phyloP scores from a whole-genome alignment of 64 coral and sea anemone species.

The Montipora cactus region DNA sequence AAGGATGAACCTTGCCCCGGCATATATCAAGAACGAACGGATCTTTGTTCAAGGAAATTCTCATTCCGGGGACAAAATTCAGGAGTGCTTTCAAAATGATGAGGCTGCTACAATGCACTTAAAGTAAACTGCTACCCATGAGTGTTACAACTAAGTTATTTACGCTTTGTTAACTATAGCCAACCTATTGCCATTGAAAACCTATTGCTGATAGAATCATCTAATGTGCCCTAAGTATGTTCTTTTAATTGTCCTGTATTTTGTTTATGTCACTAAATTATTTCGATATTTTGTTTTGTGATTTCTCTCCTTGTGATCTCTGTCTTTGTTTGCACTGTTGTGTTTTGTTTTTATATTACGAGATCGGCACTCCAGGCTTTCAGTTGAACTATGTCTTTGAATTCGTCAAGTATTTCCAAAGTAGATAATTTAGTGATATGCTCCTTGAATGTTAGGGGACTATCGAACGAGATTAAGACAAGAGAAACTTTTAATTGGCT shows the following conservation, averaged over 20 bases:
- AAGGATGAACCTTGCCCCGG: neutral
- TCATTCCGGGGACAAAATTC: neutral
- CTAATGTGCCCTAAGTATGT: slow-evolving; percentile 18
- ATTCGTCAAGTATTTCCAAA: too few species aligned
- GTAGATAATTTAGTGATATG: slow-evolving; percentile 14
- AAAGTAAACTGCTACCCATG: neutral
- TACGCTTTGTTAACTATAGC: neutral
- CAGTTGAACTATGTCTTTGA: too few species aligned
- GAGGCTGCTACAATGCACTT: neutral
- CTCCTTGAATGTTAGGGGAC: slow-evolving; percentile 12
- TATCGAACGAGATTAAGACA: slow-evolving; percentile 19
- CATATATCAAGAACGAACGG: neutral
- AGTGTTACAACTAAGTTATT: neutral
- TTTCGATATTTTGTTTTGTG: too few species aligned
- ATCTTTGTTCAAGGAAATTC: slow-evolving; percentile 4
- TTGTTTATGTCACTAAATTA: neutral
- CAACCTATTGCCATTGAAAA: neutral
- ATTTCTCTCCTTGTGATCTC: too few species aligned
- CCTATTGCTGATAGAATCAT: neutral
- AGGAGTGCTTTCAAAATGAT: neutral
- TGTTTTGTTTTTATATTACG: too few species aligned
- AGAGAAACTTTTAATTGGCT: slow-evolving; percentile 8
- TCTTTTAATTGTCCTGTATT: neutral
- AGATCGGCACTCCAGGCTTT: too few species aligned
- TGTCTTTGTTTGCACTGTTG: too few species aligned